These are phyloP conservation scores for Silurus aristotelis DNA, from an alignment of 2,797 vertebrate species.

Conservation along the genomic window DNA sequence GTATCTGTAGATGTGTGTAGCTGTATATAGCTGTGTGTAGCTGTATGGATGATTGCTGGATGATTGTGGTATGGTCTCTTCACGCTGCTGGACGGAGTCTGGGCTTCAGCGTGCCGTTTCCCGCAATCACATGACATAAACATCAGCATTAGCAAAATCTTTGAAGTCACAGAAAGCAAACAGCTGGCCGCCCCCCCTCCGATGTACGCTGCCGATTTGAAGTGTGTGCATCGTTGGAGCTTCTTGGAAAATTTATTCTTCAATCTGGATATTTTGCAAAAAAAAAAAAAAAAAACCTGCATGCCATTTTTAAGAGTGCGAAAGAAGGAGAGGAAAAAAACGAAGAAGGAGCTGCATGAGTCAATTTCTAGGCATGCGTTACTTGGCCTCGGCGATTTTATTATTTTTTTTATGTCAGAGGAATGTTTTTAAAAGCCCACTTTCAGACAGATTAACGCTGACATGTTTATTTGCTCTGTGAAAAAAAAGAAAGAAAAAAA, in stretches of 20 bases:
- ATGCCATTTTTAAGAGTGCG: not conserved
- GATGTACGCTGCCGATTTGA: not conserved
- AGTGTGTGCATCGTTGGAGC: too few species aligned
- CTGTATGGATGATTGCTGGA: too few species aligned
- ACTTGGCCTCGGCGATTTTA: constrained; percentile 54
- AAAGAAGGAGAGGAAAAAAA: constrained; percentile 7
- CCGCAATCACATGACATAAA: not conserved
- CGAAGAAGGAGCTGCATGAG: constrained; percentile 14
- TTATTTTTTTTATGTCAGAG: constrained; percentile 45
- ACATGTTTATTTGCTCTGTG: constrained; percentile 78
- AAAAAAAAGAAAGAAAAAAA: constrained; percentile 40
- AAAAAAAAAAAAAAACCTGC: not conserved
- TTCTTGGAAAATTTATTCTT: not conserved
- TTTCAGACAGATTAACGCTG: constrained; percentile 68
- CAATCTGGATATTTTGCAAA: not conserved
- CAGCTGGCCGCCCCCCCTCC: too few species aligned
- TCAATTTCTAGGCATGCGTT: constrained; percentile 48
- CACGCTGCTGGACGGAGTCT: not conserved
- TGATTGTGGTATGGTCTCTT: not conserved
- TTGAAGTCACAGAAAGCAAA: not conserved
- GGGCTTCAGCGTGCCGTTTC: not conserved
- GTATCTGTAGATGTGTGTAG: too few species aligned
- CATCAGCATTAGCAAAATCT: not conserved
- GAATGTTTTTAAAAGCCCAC: constrained; percentile 65
- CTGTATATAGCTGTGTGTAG: too few species aligned